phyloP scores from a whole-genome alignment of 2,113 vertebrate species.

The Chaetura pelagica region DNA sequence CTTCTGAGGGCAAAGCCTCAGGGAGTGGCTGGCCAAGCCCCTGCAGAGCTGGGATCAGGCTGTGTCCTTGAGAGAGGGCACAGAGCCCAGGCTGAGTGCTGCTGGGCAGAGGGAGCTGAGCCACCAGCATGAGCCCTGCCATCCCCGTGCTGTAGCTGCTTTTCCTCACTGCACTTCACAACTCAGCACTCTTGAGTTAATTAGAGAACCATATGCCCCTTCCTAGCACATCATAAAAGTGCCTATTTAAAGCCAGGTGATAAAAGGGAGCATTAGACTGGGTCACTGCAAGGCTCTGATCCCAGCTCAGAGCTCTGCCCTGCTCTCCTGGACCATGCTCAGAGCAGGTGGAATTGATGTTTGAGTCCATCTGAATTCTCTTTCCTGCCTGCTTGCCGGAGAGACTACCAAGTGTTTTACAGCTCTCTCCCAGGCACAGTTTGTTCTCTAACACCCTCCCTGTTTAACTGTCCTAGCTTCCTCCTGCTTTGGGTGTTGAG shows the following conservation, averaged over 20 bases:
- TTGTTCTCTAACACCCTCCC: slow-evolving; percentile 19
- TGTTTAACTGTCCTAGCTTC: background rate
- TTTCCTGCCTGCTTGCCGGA: slow-evolving; percentile 45
- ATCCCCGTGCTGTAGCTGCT: slow-evolving; percentile 20
- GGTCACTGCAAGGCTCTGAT: slow-evolving; percentile 12
- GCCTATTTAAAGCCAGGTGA: slow-evolving; percentile 23
- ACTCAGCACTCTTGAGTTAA: slow-evolving; percentile 55
- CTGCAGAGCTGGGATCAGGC: background rate
- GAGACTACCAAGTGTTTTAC: slow-evolving; percentile 21
- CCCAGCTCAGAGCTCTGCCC: background rate
- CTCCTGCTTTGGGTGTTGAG: background rate
- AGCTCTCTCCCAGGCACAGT: slow-evolving; percentile 15
- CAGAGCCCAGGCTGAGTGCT: background rate
- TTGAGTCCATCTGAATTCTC: background rate
- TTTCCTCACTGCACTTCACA: slow-evolving; percentile 43
- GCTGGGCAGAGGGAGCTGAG: background rate
- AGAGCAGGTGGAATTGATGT: slow-evolving; percentile 53
- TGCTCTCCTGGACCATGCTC: background rate
- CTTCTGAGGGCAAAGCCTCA: accelerated
- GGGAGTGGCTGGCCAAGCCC: background rate
- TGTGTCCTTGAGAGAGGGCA: accelerated
- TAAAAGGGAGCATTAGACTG: slow-evolving; percentile 47
- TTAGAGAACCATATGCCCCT: slow-evolving; percentile 63
- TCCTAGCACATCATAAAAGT: slow-evolving; percentile 63
- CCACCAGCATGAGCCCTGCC: background rate